A percentile compares a stretch with the other conserved stretches of the same genome.
phyloP scores from a whole-genome alignment of 2,888 invertebrate genomes.

The Volucella zonaria region DNA sequence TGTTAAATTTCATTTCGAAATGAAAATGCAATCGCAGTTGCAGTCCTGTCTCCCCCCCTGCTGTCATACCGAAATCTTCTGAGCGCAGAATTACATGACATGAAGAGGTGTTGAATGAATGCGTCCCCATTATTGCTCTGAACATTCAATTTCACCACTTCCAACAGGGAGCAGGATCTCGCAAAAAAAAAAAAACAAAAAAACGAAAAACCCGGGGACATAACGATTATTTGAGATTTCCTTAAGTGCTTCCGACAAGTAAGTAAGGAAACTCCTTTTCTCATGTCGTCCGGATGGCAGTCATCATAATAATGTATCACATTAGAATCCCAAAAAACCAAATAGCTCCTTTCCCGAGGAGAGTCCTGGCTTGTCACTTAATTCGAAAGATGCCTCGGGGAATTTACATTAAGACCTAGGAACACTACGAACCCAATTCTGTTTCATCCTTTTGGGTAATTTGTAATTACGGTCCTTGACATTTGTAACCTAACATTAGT shows the following conservation, averaged over 20 bases:
- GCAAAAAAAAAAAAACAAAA: no score
- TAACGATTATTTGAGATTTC: slow-evolving; percentile 36
- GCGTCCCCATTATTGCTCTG: slow-evolving; percentile 16
- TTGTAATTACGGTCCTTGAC: slow-evolving; percentile 29
- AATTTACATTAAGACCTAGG: slow-evolving; percentile 7
- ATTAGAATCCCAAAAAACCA: background rate
- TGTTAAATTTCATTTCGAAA: slow-evolving; percentile 41
- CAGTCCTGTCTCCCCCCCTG: background rate
- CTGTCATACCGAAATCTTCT: background rate
- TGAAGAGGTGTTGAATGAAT: slow-evolving; percentile 14
- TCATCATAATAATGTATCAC: slow-evolving; percentile 33
- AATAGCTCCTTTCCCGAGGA: background rate
- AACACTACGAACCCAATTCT: background rate
- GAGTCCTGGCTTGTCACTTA: slow-evolving; percentile 32
- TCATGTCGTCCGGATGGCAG: slow-evolving; percentile 1
- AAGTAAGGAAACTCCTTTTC: background rate
- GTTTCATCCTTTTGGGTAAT: background rate
- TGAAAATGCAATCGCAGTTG: slow-evolving; percentile 29
- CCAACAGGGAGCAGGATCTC: background rate
- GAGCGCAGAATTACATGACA: background rate
- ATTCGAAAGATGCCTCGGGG: slow-evolving; percentile 24
- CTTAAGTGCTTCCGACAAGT: slow-evolving; percentile 17
- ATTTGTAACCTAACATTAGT: background rate
- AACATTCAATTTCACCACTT: slow-evolving; percentile 40
- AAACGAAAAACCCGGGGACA: background rate